Base-by-base conservation (phyloP, 2,113 vertebrate genomes). In the Mirza zaza region DNA sequence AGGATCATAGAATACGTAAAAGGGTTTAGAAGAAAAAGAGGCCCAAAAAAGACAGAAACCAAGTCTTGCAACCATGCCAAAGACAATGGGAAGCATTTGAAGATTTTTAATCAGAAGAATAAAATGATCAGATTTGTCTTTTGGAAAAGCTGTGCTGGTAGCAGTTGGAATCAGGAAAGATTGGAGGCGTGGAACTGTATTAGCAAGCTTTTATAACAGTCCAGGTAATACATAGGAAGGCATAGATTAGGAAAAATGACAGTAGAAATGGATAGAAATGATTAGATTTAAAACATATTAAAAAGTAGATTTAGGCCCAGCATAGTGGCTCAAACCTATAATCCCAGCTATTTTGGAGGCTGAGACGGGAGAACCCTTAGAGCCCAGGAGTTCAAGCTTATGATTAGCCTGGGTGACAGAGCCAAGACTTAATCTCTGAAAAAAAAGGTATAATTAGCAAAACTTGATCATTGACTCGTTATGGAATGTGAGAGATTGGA, bases 401-500 rank as follows among this genome's bases (percentile, higher is more conserved):
- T 29, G 25, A 63, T 63, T 12, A 29, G 25, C 61, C 25, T 63
- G 27, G 61, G 61, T 29, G 61, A 63, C 61, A 63, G 61, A 63
- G 61, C 27, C 11, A 9, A 63, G 61, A 29, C 61, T 29, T 61
- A 21, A 61, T 61, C 17, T 55, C 52, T 55, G 52, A 63, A 63
- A 63, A 63, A 80, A 83, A 91, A 95, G n/a, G 39, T 67, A 83
- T 17, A 92, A 87, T 68, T 65, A 86, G 12, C 14, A 77, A 94
- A 48, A 63, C n/a, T 81, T n/a, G 2, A 10, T 85, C 52, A 75
- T 13, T 91, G 61, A 71, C 34, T 76, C 36, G 10, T n/a, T 91
- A 48, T 87, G 21, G 70, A 79, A 68, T 84, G 12, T 75, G 18
- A 87, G 50, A 57, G 34, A 76, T 27, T 20, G 9, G 27, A 63